Conservation (phyloP, 1,140 invertebrate species). For the Mya arenaria region DNA sequence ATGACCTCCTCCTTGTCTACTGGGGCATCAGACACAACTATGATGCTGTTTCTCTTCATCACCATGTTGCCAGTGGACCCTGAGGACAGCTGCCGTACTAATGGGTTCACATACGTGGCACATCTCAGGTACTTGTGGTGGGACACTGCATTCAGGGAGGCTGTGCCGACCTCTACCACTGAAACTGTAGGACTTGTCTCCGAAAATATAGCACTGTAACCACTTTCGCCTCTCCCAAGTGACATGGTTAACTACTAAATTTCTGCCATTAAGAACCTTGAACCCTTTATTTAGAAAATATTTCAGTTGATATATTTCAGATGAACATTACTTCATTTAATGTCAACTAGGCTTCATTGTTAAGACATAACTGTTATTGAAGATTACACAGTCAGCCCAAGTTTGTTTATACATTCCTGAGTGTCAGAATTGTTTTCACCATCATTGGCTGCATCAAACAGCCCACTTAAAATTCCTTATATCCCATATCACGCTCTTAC, state of each 20-base stretch:
- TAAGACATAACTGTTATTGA: no score
- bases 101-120: conserved; percentile 48
- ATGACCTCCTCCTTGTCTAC: background rate
- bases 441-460: no score
- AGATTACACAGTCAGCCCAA: no score
- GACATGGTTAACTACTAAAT: conserved; percentile 33
- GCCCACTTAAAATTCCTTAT: no score
- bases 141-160: conserved; percentile 33
- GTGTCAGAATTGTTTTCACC: no score
- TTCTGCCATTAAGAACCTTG: no score
- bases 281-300: no score
- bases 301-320: no score
- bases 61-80: background rate
- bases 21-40: conserved; percentile 18
- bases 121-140: conserved; percentile 51
- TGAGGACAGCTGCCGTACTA: conserved; percentile 28
- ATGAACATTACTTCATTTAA: no score
- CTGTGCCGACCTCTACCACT: conserved; percentile 31
- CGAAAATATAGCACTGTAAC: background rate
- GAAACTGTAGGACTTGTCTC: conserved; percentile 3
- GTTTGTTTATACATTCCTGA: no score
- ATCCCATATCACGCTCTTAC: no score
- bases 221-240: background rate
- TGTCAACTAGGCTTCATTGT: no score
- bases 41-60: conserved; percentile 36